Conservation (phyloP, 2,113 vertebrate species). For the Fulica atra region DNA sequence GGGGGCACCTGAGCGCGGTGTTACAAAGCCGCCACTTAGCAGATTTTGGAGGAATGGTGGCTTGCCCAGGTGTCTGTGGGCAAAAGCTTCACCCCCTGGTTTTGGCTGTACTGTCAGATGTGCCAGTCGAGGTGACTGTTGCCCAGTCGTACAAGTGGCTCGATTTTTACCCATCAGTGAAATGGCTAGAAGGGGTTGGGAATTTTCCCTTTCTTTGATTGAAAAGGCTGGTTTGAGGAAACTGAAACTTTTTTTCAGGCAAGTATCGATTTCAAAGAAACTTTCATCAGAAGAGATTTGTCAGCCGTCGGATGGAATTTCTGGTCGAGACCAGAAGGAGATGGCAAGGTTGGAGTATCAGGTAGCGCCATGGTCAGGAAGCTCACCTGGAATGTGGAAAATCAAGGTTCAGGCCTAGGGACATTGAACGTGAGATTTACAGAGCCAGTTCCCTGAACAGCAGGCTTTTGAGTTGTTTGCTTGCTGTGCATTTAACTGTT, state of each 20-base stretch:
- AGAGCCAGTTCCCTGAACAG: neutral
- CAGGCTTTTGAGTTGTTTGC: neutral
- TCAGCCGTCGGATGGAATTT: conserved; percentile 59
- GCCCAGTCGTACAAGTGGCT: neutral
- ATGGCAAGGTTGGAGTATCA: conserved; percentile 57
- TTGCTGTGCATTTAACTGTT: conserved; percentile 22
- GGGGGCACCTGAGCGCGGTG: neutral
- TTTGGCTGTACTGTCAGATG: neutral
- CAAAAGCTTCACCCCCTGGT: neutral
- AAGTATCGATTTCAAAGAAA: conserved; percentile 63
- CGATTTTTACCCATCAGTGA: neutral
- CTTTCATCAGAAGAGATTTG: conserved; percentile 65
- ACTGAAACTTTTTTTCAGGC: neutral
- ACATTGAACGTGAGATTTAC: conserved; percentile 39
- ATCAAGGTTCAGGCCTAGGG: conserved; percentile 30
- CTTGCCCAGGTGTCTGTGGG: neutral
- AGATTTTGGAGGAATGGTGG: neutral
- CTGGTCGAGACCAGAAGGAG: conserved; percentile 34
- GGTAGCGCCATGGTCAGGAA: neutral
- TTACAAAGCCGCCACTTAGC: neutral
- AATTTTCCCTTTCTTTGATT: conserved; percentile 10
- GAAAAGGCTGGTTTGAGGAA: conserved; percentile 38
- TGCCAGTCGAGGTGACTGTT: fast-evolving
- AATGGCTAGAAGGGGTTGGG: neutral
- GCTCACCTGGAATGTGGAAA: conserved; percentile 70